Evolutionary conservation across 2,888 invertebrate genomes (phyloP).

Genomic region (Nomada fabriciana): DNA sequence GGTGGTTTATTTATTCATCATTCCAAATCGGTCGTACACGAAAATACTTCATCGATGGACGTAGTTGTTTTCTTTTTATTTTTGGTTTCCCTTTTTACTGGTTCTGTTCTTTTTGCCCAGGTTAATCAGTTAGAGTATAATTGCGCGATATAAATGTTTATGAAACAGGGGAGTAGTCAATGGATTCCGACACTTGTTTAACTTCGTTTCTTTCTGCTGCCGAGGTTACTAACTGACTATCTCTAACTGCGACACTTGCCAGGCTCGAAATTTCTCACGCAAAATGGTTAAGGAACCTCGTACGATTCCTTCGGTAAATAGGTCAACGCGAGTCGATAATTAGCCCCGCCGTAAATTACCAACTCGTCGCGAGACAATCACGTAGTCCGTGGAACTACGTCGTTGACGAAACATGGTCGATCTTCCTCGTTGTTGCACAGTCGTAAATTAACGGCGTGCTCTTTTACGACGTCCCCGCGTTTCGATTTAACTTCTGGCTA

Average conservation of each 20-base stretch:
- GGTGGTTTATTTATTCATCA: too few relatives aligned
- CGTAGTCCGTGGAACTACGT: background rate
- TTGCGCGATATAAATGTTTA: background rate
- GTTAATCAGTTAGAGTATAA: background rate
- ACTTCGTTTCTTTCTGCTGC: background rate
- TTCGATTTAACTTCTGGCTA: conserved; percentile 44
- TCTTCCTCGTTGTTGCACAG: conserved; percentile 30
- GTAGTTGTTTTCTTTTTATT: too few relatives aligned
- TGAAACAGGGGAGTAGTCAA: background rate
- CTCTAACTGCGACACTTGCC: background rate
- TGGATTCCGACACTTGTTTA: background rate
- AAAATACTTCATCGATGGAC: too few relatives aligned
- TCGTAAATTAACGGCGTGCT: conserved; percentile 70
- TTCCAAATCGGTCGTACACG: too few relatives aligned
- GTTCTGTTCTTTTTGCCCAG: background rate
- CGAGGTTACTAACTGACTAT: background rate
- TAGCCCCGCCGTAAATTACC: conserved; percentile 43
- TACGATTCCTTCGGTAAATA: conserved; percentile 29
- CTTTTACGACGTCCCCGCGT: conserved; percentile 69
- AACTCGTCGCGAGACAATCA: background rate
- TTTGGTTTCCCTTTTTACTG: too few relatives aligned
- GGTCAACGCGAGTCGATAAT: conserved; percentile 53
- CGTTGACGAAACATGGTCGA: conserved; percentile 42
- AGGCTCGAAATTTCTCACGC: conserved; percentile 5
- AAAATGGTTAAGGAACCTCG: conserved; percentile 8